These are phyloP conservation scores for Henricia sp. DNA, from an alignment of 53 echinoderm and acorn worm genomes.

Conservation along the genomic window DNA sequence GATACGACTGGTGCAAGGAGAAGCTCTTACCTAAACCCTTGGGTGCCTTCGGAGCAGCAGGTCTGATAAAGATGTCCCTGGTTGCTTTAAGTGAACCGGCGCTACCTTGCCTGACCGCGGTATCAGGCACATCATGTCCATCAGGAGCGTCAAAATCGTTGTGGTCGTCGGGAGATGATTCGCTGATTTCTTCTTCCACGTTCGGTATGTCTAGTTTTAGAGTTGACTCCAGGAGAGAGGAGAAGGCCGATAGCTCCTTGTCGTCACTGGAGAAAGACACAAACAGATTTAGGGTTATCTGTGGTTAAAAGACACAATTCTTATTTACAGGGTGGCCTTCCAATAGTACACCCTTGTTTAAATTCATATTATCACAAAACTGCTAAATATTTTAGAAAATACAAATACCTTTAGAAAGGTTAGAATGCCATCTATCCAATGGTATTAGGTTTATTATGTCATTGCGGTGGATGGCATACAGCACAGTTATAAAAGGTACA, in stretches of 20 bases:
- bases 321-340: no score
- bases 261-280: conserved; percentile 80
- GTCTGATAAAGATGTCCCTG: conserved; percentile 76
- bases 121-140: conserved; percentile 29
- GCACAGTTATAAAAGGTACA: no score
- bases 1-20: no score
- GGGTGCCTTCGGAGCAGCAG: conserved; percentile 96
- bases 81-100: conserved; percentile 65
- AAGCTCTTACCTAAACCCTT: conserved; percentile 92
- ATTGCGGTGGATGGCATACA: no score
- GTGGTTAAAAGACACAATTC: neutral
- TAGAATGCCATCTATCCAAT: no score
- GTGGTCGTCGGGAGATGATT: neutral
- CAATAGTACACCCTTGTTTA: no score
- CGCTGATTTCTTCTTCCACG: conserved; percentile 54
- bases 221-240: conserved; percentile 88
- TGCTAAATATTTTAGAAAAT: no score
- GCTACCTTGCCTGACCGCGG: conserved; percentile 27
- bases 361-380: no score
- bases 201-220: conserved; percentile 72
- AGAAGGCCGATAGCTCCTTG: conserved; percentile 89
- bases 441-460: no score
- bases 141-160: conserved; percentile 64
- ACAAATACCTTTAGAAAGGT: no score
- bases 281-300: neutral